Evolutionary conservation across 2,797 vertebrate genomes (phyloP), one percentile per base, ranked within the genome.

Genomic region (Lepus townsendii): DNA sequence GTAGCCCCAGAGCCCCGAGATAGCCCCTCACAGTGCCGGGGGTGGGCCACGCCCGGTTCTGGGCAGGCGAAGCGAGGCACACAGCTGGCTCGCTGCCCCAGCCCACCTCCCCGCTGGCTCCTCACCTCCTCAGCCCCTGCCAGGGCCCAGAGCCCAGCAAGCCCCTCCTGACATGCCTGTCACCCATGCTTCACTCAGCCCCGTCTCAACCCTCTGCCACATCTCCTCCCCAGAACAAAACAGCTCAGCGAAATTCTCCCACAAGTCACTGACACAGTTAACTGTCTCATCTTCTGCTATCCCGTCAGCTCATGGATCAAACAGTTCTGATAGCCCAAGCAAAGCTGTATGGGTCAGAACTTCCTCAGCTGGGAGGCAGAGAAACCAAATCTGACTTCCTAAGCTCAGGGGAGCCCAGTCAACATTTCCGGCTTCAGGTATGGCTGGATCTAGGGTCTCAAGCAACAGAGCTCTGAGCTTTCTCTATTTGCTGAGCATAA

Each of bases 321-420:
- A 32, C 72, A 63, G 72, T 76, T 91, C 60, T 88, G 16, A 30
- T 83, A 69, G 83, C 88, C 91, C 88, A 93, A 2, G 26, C 57
- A 63, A 71, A 82, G 88, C 16, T n/a, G 3, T 42, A 62, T 69
- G 60, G 91, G 42, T 89, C 76, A 94, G 47, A 93, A 95, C n/a
- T 69, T 72, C n/a, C 24, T 92, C 78, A 66, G 22, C 57, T 89
- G 50, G 91, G 76, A 95, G 32, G 77, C 68, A 73, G 2, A 83
- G 54, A 96, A 91, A 90, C 35, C 19, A 66, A 92, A 90, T 27
- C 65, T 17, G 10, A 73, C 60, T 60, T 52, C 73, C 60, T 88
- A 66, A 60, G 52, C 47, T 7, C 1, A 2, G 24, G 22, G 62
- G 62, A 68, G 14, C 26, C 54, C 66, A 20, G 19, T 22, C 20